Base-by-base conservation (phyloP, 2,113 vertebrate genomes). In the Notarius quadriscutis region DNA sequence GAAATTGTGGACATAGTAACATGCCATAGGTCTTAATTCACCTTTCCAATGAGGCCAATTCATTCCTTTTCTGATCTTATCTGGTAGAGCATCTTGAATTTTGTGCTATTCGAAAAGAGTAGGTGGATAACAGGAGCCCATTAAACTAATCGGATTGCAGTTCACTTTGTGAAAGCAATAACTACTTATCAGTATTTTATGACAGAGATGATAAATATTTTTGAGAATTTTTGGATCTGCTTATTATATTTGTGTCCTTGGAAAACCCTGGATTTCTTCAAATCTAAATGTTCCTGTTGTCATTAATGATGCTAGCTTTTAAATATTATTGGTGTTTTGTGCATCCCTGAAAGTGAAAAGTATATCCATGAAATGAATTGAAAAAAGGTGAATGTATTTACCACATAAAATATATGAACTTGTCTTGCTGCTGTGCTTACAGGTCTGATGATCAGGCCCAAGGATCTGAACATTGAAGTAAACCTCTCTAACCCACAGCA, bases 401-500 rank as follows among this genome's bases (percentile, higher is more conserved):
- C 77, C 5, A 55, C 22, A 60, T 34, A 79, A 55, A 77, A 15
- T 50, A 71, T 7, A 50, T 65, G 25, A 79, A 27, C 30, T 41
- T 65, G 51, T 83, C 50, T 72, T 74, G 14, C 34, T 91, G 18
- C n/a, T 85, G 25, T n/a, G 11, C 6, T 58, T 34, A 7, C 80
- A 98, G 98, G 97, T 91, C 93, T 98, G 93, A 96, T 96, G 94
- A 96, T 98, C 94, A 96, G 96, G 88, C 98, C 98, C 87, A 97
- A 95, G 84, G 94, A 94, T 86, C 0, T 97, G 92, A 97, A 98
- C 51, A 97, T 97, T 89, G 91, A 82, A 72, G 96, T 96, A 80
- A 96, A 94, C 89, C 91, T 87, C 84, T 95, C 94, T 65, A 90
- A 96, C 0, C 85, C 92, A n/a, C 15, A 72, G 0, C 92, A 95